These are phyloP conservation scores for Oncorhynchus keta DNA, from an alignment of 2,113 vertebrate species.

Conservation along the genomic window DNA sequence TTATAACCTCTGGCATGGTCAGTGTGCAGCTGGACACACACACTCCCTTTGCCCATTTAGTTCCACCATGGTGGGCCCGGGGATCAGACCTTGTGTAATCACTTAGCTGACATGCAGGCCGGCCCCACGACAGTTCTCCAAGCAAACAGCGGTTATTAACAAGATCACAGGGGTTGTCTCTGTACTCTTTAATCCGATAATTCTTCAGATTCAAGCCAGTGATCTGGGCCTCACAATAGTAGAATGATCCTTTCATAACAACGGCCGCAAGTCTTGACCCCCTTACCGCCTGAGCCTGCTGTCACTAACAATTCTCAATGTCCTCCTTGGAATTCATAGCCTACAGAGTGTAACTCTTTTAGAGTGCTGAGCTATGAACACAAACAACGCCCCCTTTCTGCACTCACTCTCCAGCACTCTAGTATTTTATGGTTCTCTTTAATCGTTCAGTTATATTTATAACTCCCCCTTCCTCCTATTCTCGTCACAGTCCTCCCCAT, in stretches of 20 bases:
- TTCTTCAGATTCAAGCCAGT: constrained; percentile 57
- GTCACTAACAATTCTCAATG: constrained; percentile 22
- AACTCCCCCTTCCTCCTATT: constrained; percentile 24
- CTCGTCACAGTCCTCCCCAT: not conserved
- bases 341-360: constrained; percentile 38
- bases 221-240: constrained; percentile 46
- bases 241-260: constrained; percentile 47
- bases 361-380: constrained; percentile 36
- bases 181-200: constrained; percentile 65
- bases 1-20: not conserved
- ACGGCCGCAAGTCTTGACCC: not conserved
- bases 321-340: constrained; percentile 31
- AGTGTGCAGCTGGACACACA: not conserved
- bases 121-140: constrained; percentile 39
- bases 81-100: constrained; percentile 31
- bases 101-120: constrained; percentile 23
- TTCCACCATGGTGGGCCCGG: constrained; percentile 28
- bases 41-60: not conserved
- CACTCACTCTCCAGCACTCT: constrained; percentile 22
- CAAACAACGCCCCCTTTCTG: constrained; percentile 49
- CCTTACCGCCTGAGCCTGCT: constrained; percentile 6
- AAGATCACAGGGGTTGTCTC: constrained; percentile 55
- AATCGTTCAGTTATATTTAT: constrained; percentile 43
- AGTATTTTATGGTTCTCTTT: constrained; percentile 42
- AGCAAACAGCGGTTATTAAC: constrained; percentile 59